These are phyloP conservation scores for Drosophila koepferae DNA, from an alignment of 2,888 invertebrate genomes.

Conservation along the genomic window DNA sequence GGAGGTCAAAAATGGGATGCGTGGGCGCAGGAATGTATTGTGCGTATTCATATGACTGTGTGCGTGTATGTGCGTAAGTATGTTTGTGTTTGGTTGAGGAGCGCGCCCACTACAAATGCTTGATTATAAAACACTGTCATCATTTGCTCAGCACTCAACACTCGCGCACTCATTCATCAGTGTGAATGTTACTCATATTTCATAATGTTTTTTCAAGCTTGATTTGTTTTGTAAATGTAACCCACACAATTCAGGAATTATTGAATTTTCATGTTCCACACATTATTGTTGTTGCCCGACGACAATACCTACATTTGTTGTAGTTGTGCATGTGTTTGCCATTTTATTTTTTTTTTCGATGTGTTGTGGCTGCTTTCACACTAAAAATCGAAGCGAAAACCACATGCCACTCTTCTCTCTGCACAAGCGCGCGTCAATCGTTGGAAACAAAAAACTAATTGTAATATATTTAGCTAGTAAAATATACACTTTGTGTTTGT, in stretches of 20 bases:
- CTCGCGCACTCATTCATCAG: constrained; percentile 55
- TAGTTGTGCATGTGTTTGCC: constrained; percentile 76
- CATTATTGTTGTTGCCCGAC: constrained; percentile 32
- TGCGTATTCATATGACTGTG: constrained; percentile 13
- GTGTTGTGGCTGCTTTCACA: constrained; percentile 72
- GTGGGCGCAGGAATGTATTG: constrained; percentile 60
- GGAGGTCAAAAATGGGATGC: constrained; percentile 73
- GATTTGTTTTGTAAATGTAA: constrained; percentile 51
- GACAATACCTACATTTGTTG: constrained; percentile 73
- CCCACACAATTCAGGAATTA: constrained; percentile 58
- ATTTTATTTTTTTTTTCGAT: constrained; percentile 63
- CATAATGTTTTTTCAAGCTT: constrained; percentile 56
- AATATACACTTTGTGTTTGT: constrained; percentile 46
- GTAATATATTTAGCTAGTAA: constrained; percentile 45
- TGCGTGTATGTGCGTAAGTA: constrained; percentile 29
- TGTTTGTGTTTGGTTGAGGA: constrained; percentile 30
- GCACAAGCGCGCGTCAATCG: constrained; percentile 49
- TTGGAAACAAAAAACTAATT: constrained; percentile 29
- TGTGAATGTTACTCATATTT: constrained; percentile 59
- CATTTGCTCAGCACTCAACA: constrained; percentile 40
- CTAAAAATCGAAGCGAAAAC: constrained; percentile 54
- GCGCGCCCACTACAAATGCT: constrained; percentile 42
- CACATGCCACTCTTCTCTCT: constrained; percentile 60
- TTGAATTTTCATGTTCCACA: constrained; percentile 76
- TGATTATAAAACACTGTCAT: constrained; percentile 76